phyloP scores from a whole-genome alignment of 2,113 vertebrate species.

The Lamprotornis superbus region DNA sequence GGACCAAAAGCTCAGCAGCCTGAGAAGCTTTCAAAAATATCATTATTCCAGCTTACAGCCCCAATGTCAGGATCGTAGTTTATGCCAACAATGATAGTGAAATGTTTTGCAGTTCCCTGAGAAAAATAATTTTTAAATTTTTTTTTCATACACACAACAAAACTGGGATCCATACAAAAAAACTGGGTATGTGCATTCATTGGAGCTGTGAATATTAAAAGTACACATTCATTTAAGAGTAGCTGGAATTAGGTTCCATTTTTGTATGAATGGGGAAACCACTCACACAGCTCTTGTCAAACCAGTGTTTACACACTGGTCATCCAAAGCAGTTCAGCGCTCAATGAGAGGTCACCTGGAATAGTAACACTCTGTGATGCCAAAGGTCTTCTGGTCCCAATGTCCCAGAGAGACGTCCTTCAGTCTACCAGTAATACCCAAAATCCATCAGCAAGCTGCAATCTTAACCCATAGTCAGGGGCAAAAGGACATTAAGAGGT shows the following conservation, averaged over 20 bases:
- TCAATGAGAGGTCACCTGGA: background rate
- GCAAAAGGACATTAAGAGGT: background rate
- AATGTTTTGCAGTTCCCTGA: rapidly evolving
- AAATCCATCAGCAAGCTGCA: background rate
- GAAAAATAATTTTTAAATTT: background rate
- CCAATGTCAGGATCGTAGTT: background rate
- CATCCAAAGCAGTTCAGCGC: background rate
- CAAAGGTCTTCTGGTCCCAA: background rate
- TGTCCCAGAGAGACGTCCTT: background rate
- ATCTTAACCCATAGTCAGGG: background rate
- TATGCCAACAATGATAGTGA: background rate
- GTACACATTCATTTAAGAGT: background rate
- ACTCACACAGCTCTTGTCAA: background rate
- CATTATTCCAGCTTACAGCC: background rate
- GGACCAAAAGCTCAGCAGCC: background rate
- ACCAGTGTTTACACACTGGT: background rate
- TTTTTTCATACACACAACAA: background rate
- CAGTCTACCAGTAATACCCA: background rate
- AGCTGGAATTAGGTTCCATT: background rate
- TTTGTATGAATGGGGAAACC: background rate
- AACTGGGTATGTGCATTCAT: background rate
- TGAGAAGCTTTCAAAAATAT: background rate
- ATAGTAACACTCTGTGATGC: background rate
- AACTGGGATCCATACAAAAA: background rate
- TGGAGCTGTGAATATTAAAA: background rate